Conservation (phyloP, 2,113 vertebrate genomes). For the Nestor notabilis region DNA sequence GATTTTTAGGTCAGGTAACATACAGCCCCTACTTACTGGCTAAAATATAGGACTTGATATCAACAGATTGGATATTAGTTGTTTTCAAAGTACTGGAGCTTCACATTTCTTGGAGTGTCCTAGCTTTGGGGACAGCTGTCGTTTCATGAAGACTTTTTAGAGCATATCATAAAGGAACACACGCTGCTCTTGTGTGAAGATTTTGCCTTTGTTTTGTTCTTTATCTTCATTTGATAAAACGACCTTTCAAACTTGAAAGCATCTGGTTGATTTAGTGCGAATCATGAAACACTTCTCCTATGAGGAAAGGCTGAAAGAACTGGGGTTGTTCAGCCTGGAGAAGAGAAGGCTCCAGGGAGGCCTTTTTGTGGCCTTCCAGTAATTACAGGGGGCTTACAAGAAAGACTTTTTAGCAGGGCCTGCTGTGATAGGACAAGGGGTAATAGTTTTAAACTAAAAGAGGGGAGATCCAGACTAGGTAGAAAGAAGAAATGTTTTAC, state of each 20-base stretch:
- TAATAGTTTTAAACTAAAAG: neutral
- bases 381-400: no score
- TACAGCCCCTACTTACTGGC: neutral
- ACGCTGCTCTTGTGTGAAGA: neutral
- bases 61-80: neutral
- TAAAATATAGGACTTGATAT: neutral
- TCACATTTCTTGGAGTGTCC: neutral
- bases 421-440: accelerated
- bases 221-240: neutral
- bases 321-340: neutral
- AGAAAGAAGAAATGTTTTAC: neutral
- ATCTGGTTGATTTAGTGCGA: neutral
- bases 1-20: neutral
- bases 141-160: neutral
- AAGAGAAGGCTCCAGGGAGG: neutral
- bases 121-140: neutral
- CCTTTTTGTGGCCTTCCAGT: neutral
- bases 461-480: neutral
- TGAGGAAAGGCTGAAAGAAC: neutral
- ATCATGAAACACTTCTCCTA: neutral
- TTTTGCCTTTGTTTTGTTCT: neutral
- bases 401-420: neutral
- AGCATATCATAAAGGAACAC: neutral
- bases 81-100: neutral
- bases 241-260: neutral